Conservation (phyloP, 2,113 vertebrate species). For the Rhinolophus ferrumequinum region DNA sequence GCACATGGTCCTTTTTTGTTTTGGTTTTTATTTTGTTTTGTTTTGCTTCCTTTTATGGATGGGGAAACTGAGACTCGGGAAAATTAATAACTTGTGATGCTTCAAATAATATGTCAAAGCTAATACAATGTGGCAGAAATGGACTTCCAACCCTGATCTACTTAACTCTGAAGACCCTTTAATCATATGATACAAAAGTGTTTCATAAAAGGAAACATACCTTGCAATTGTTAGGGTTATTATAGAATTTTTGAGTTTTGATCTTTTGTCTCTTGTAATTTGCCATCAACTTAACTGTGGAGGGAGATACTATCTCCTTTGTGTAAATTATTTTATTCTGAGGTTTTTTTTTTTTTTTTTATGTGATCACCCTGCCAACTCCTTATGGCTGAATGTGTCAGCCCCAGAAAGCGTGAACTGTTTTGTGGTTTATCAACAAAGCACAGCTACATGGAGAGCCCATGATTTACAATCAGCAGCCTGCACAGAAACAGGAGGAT, state of each 20-base stretch:
- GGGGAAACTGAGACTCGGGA: not conserved
- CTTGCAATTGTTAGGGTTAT: not conserved
- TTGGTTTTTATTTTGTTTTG: not conserved
- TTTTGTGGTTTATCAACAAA: slow-evolving; percentile 57
- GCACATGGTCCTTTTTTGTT: not conserved
- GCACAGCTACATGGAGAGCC: not conserved
- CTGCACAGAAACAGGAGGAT: slow-evolving; percentile 26
- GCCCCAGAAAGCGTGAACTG: not conserved
- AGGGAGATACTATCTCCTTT: not conserved
- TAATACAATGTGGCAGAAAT: not conserved
- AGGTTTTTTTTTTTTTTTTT: not conserved
- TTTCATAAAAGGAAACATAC: not conserved
- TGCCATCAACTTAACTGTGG: not conserved
- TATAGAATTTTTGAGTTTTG: not conserved
- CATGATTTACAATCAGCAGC: slow-evolving; percentile 68
- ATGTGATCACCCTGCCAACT: not conserved
- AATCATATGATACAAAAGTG: not conserved
- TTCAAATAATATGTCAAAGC: not conserved
- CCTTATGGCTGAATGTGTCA: slow-evolving; percentile 61
- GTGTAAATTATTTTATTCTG: not conserved
- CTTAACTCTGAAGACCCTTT: not conserved
- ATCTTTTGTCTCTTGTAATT: slow-evolving; percentile 24
- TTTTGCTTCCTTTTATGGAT: not conserved
- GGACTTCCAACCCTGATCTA: not conserved
- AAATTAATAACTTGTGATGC: not conserved